Evolutionary conservation across 1,140 invertebrate species (phyloP), one percentile per base, ranked within the genome.

Genomic region (Ceratosolen fusciceps): DNA sequence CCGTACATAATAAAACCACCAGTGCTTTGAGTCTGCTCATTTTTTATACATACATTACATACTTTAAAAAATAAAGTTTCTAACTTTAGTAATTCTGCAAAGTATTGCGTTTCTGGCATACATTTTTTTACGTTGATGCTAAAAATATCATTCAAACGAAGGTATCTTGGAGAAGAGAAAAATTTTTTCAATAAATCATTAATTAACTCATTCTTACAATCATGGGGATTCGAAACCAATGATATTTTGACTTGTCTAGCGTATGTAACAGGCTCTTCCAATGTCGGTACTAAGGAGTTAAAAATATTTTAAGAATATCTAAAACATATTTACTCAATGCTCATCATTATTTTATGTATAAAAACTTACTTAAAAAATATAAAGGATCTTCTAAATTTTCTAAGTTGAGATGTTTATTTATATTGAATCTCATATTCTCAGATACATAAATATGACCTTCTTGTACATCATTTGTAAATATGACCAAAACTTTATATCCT

Each of bases 141-240:
- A 83, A 94, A 92, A 31, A 92, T 84, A 82, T 93, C 92, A 31
- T 90, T 87, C 52, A 85, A 85, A 79, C 90, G 89, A 14, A 93
- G 81, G 70, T 92, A 88, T 75, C 91, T 89, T 24, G 92, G 92
- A 8, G 84, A 86, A 77, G 86, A 86, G 78, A 93, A 93, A 82
- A 92, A 93, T 83, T 90, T 91, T 81, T 89, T 87, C 67, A 94
- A 83, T 37, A 92, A 83, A 19, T 81, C 47, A 81, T 91, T 90
- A 0, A 89, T 82, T 16, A 92, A 80, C 39, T 90, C 86, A n/a
- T 80, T 16, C 52, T 3, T 39, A 65, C n/a, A 80, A 34, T 76
- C 26, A 74, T 72, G 12, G n/a, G 70, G 65, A 78, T 79, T 77
- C n/a, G 47, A 60, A 70, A 74, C 74, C 31, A 73, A 54, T 29